These are phyloP conservation scores for Aleadryas rufinucha DNA, from an alignment of 2,113 vertebrate species.

Conservation along the genomic window DNA sequence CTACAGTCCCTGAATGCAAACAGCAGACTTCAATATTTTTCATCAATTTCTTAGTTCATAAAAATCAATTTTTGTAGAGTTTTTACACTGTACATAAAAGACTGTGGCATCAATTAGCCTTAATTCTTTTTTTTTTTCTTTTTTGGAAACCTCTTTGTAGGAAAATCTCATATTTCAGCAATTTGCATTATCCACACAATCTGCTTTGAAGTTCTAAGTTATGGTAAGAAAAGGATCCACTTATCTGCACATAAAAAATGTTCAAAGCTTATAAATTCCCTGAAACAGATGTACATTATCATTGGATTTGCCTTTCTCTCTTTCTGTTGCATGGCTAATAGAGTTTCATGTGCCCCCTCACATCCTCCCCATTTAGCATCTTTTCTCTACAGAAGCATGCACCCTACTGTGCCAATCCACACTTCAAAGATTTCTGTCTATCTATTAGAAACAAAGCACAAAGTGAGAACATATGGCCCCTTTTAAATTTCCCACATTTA, in stretches of 20 bases:
- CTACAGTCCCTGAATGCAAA: slow-evolving; percentile 20
- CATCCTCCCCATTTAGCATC: slow-evolving; percentile 88
- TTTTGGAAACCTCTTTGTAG: slow-evolving; percentile 86
- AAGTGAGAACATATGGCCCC: slow-evolving; percentile 85
- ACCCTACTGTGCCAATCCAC: slow-evolving; percentile 90
- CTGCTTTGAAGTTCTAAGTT: slow-evolving; percentile 99
- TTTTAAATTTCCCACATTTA: slow-evolving; percentile 89
- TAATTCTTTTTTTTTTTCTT: slow-evolving; percentile 79
- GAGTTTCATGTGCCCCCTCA: slow-evolving; percentile 84
- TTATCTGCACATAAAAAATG: slow-evolving; percentile 96
- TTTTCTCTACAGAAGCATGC: slow-evolving; percentile 86
- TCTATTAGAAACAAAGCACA: slow-evolving; percentile 92
- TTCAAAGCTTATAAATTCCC: slow-evolving; percentile 99
- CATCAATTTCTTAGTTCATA: slow-evolving; percentile 70
- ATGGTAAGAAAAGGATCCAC: slow-evolving; percentile 94
- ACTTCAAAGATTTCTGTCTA: slow-evolving; percentile 96
- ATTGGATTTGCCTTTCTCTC: slow-evolving; percentile 90
- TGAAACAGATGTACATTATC: slow-evolving; percentile 99
- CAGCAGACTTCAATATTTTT: slow-evolving; percentile 40
- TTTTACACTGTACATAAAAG: slow-evolving; percentile 87
- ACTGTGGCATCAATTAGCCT: slow-evolving; percentile 90
- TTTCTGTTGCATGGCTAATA: slow-evolving; percentile 90
- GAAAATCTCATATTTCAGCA: slow-evolving; percentile 91
- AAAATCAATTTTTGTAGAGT: slow-evolving; percentile 80
- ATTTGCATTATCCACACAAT: slow-evolving; percentile 99